Evolutionary conservation across 1,140 invertebrate species (phyloP), one percentile per base, ranked within the genome.

Genomic region (Polypedilum vanderplanki): DNA sequence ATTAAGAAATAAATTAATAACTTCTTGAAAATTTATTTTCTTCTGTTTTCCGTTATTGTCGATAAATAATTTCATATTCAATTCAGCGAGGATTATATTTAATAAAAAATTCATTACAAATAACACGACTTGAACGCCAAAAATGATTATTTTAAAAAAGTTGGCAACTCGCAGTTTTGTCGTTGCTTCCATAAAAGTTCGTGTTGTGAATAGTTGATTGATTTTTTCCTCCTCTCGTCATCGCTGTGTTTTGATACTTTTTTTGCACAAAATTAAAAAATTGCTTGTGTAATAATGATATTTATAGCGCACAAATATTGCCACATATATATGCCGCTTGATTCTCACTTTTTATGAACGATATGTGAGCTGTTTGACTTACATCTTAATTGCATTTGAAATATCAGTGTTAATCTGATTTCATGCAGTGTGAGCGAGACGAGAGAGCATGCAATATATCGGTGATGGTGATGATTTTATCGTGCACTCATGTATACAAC

Each of bases 161-260:
- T 57, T 57, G n/a, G 46, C 46, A 57, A 33, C n/a, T 57, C 46
- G 15, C n/a, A n/a, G 24, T 57, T 57, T 57, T 57, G 46, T 57
- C 46, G 46, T n/a, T 15, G 46, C 46, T 57, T 57, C 46, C 46
- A 57, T 57, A 57, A 57, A 57, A 4, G n/a, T 57, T 57, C 46
- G 46, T 57, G 46, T 57, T 57, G 12, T 57, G 46, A 57, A 57
- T 57, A 57, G 46, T 57, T 57, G 46, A 57, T 57, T 57, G 46
- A 57, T 57, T 57, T 57, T 57, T 57, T 57, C n/a, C 46, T 15
- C n/a, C 46, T 57, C n/a, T 57, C 15, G 4, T 57, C 4, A 12
- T 57, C 46, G n/a, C 12, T 12, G n/a, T 57, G n/a, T 57, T 57
- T 57, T 57, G 3, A 12, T n/a, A 15, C 46, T 15, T 57, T n/a